phyloP scores from a whole-genome alignment of 2,113 vertebrate genomes.

The Gymnobelideus leadbeateri region DNA sequence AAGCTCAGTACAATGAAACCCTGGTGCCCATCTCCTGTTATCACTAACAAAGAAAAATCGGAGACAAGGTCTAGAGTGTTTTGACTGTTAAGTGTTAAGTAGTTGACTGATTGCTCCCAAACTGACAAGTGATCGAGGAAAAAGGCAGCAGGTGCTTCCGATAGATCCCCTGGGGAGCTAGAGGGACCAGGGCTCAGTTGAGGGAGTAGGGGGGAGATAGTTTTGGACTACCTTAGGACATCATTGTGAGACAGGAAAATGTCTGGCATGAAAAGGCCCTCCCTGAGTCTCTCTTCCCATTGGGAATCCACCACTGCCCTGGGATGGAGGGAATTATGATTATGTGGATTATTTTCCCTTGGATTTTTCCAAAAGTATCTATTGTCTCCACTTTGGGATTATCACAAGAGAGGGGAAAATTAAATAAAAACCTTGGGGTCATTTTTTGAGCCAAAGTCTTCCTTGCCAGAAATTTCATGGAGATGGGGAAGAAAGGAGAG shows the following conservation, averaged over 20 bases:
- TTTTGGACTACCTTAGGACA: not conserved
- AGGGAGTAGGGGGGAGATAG: not conserved
- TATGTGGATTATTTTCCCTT: not conserved
- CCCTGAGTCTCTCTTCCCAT: not conserved
- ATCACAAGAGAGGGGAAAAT: not conserved
- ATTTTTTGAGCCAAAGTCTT: not conserved
- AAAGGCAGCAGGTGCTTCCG: slow-evolving; percentile 72
- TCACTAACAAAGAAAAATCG: slow-evolving; percentile 82
- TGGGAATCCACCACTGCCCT: not conserved
- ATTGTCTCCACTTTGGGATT: not conserved
- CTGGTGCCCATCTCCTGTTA: slow-evolving; percentile 67
- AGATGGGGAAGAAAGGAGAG: not conserved
- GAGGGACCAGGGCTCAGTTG: not conserved
- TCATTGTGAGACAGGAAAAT: not conserved
- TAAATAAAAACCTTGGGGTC: not conserved
- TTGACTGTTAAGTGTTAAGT: slow-evolving; percentile 78
- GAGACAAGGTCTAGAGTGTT: slow-evolving; percentile 75
- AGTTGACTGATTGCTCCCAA: slow-evolving; percentile 81
- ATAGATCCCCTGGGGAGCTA: not conserved
- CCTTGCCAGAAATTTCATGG: not conserved
- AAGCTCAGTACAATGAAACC: slow-evolving; percentile 46
- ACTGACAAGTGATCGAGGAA: slow-evolving; percentile 69
- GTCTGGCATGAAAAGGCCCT: not conserved
- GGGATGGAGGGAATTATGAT: not conserved
- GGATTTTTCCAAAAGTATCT: not conserved